Evolutionary conservation across 2,113 vertebrate genomes (phyloP), one percentile per base, ranked within the genome.

Genomic region (Sciurus niger): DNA sequence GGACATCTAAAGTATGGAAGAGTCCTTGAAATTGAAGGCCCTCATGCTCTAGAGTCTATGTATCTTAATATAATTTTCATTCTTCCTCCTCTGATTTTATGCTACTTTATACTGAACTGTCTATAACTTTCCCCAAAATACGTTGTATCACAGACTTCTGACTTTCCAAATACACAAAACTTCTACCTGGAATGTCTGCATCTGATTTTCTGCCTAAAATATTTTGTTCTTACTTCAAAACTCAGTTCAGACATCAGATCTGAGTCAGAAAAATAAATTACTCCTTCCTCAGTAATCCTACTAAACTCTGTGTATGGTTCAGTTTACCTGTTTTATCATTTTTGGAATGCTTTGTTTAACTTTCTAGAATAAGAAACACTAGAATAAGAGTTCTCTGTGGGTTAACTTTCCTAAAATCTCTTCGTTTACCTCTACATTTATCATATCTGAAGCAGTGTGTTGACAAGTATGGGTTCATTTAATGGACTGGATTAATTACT

Each of bases 171-270:
- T 91, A 55, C 22, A 58, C 17, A 48, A 24, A 70, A 30, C 22
- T 79, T 58, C n/a, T 84, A 43, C 13, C 13, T 77, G 24, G 87
- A 88, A 58, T 24, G 55, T 58, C 55, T 58, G 20, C 55, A 22
- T 58, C 55, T 58, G 55, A 18, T 22, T 24, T 22, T 58, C 20
- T 22, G 55, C 55, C 55, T 58, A 58, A 58, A 22, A 58, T 58
- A 58, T 58, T 58, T 63, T 63, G 60, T 63, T 63, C 3, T 63
- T 63, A n/a, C 70, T 82, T 95, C 43, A 93, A 85, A 85, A 84
- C 22, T 87, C 48, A 84, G 16, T 60, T 94, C 48, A 74, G 32
- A 78, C 16, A 78, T 46, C 6, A 74, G 70, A 24, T 74, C n/a
- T 28, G 53, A 51, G 60, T 63, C 58, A 85, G 17, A 80, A 78